These are phyloP conservation scores for Varroa destructor DNA, from an alignment of 1,140 invertebrate genomes.

Conservation along the genomic window DNA sequence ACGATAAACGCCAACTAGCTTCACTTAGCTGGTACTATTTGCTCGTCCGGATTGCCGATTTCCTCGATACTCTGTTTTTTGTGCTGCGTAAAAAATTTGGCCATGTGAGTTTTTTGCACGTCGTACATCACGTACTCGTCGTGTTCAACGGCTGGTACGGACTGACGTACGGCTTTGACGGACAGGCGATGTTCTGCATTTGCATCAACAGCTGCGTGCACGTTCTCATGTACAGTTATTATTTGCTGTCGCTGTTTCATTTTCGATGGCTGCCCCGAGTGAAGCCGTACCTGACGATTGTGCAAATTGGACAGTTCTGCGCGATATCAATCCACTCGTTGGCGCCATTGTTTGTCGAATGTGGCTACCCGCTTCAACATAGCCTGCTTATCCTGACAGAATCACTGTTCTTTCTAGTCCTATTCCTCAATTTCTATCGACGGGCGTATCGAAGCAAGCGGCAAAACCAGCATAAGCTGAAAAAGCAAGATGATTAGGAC, in stretches of 20 bases:
- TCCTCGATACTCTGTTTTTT: constrained; percentile 43
- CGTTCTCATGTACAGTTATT: constrained; percentile 48
- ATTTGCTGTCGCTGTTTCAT: constrained; percentile 32
- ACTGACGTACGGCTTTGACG: constrained; percentile 51
- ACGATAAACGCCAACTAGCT: background rate
- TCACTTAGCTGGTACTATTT: constrained; percentile 32
- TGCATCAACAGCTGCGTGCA: constrained; percentile 74
- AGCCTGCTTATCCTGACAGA: constrained; percentile 87
- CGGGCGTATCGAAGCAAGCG: constrained; percentile 50
- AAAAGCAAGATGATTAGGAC: background rate
- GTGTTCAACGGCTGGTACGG: constrained; percentile 89
- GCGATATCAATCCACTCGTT: constrained; percentile 43
- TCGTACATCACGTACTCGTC: constrained; percentile 91
- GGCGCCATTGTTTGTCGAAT: constrained; percentile 48
- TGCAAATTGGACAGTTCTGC: constrained; percentile 42
- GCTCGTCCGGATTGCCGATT: constrained; percentile 35
- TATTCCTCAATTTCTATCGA: constrained; percentile 83
- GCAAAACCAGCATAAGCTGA: background rate
- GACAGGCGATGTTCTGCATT: constrained; percentile 33
- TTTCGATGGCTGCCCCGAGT: constrained; percentile 6
- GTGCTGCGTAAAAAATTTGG: constrained; percentile 69
- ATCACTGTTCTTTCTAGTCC: constrained; percentile 78
- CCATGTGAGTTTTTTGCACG: constrained; percentile 80
- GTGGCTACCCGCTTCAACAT: constrained; percentile 47
- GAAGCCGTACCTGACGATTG: constrained; percentile 24